Evolutionary conservation across 2,888 invertebrate genomes (phyloP), one percentile per base, ranked within the genome.

Genomic region (Lissocephala sabroskyi): DNA sequence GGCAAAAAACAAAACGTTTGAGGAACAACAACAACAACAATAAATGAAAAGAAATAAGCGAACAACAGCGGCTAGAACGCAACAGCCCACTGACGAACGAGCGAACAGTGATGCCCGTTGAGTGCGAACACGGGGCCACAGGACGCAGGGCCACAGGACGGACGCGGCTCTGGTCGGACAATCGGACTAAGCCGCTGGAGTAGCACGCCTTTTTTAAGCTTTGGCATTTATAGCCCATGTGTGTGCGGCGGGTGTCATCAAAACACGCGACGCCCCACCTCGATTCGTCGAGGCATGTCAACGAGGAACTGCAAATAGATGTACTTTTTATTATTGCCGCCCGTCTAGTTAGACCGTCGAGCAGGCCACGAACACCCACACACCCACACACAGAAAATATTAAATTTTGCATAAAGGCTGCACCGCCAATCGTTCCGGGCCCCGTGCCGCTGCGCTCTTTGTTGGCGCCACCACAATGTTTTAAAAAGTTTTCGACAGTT

Each of bases 401-500:
- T 63, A 50, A 47, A 63, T 63, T 63, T 63, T 42, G 26, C 28
- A 59, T 45, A 33, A 35, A 45, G 30, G 32, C n/a, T n/a, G n/a
- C n/a, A n/a, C n/a, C n/a, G n/a, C n/a, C n/a, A n/a, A n/a, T n/a
- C n/a, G n/a, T n/a, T n/a, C n/a, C n/a, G n/a, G n/a, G n/a, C n/a
- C n/a, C n/a, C n/a, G n/a, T n/a, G n/a, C n/a, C n/a, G n/a, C n/a
- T n/a, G n/a, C 17, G 10, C n/a, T 19, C 14, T 14, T 28, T 2
- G 17, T 14, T 40, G 14, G 35, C 30, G 26, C 33, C 32, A 26
- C 29, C 13, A 45, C 49, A 47, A 54, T 75, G 75, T 71, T 67
- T 75, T 71, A 52, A n/a, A 55, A 67, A 75, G 68, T 52, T 61
- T 75, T 76, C 68, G 65, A 67, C 68, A 61, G 55, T 59, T 56